Base-by-base conservation (phyloP, 2,888 invertebrate genomes). In the Drosophila mimica region DNA sequence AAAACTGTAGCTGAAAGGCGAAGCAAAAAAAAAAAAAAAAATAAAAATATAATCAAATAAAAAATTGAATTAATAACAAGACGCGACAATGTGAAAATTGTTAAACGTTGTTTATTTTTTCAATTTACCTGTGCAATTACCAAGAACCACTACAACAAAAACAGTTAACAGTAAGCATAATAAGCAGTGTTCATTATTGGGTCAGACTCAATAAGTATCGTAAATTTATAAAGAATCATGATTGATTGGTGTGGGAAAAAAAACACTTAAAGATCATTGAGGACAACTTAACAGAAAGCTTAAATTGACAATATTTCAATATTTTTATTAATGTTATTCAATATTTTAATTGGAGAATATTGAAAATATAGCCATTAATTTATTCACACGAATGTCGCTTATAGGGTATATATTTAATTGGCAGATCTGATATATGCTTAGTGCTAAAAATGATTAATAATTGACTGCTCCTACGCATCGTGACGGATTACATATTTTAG, bases 21-120 rank as follows among this genome's bases (percentile, higher is more conserved):
- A 28, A 7, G 13, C 20, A 52, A 11, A 62, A 69, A 40, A 34
- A 61, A 13, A 48, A 60, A 46, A 53, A 48, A 31, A 36, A 0
- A 53, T 13, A 60, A 66, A 34, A 51, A 30, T 49, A 49, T 40
- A 54, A 67, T 46, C 30, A 40, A 53, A 56, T 34, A 71, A 69
- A 68, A 84, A 82, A 89, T 69, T 70, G 72, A 89, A 88, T 88
- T 79, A 76, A 74, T 72, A 84, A 89, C 73, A 70, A 75, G 75
- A 56, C 64, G 85, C 90, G 82, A 84, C 89, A 88, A 88, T 83
- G 87, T 75, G 83, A 82, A 88, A 84, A 84, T 78, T 87, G 77
- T 69, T 76, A 76, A 52, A 57, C 40, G 60, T 51, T 64, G 30
- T 63, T 69, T 48, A 28, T 28, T 43, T 65, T 68, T 70, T 72